phyloP scores from a whole-genome alignment of 2,888 invertebrate species.

The Drosophila subquinaria region DNA sequence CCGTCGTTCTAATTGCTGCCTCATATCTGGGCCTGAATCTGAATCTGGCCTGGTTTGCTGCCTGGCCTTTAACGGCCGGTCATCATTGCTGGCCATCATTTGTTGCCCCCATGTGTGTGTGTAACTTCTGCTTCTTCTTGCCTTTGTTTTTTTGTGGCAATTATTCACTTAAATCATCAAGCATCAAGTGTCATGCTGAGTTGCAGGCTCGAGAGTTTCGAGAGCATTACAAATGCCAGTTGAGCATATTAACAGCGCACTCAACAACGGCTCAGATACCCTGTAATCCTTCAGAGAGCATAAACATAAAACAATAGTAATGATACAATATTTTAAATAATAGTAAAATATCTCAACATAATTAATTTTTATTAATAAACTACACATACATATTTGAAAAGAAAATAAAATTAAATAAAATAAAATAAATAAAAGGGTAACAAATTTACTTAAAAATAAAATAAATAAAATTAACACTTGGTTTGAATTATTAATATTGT shows the following conservation, averaged over 20 bases:
- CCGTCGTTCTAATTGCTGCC: conserved; percentile 42
- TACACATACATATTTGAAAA: no score
- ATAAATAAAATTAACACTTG: no score
- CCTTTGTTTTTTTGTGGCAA: conserved; percentile 60
- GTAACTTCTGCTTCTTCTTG: conserved; percentile 41
- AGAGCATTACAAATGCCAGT: conserved; percentile 53
- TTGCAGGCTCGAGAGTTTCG: conserved; percentile 64
- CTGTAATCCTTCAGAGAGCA: conserved; percentile 13
- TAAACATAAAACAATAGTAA: background rate
- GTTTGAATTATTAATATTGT: no score
- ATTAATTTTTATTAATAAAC: no score
- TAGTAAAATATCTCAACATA: no score
- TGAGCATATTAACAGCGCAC: conserved; percentile 24
- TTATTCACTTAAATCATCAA: conserved; percentile 82
- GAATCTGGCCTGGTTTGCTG: conserved; percentile 70
- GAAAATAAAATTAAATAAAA: no score
- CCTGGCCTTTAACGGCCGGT: conserved; percentile 64
- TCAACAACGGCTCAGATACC: conserved; percentile 38
- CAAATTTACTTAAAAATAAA: no score
- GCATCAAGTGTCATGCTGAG: conserved; percentile 76
- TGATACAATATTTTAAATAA: no score
- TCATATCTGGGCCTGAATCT: conserved; percentile 45
- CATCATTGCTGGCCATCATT: conserved; percentile 64
- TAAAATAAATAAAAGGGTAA: no score
- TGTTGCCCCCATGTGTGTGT: conserved; percentile 25